Base-by-base conservation (phyloP, 1,140 invertebrate species). In the Euwallacea similis region DNA sequence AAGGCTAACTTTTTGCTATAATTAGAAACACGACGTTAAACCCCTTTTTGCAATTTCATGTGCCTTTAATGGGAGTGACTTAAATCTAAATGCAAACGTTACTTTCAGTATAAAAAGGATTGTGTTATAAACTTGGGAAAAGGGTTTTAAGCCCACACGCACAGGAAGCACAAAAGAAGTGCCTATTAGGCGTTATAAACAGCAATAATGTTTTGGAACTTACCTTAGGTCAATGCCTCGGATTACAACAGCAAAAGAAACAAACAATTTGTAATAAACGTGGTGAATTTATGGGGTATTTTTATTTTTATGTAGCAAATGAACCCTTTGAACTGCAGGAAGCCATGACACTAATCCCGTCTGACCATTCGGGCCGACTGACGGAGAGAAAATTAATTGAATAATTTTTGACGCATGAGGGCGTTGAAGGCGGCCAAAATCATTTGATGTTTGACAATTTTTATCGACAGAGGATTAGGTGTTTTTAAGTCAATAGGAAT, bases 71-170 rank as follows among this genome's bases (percentile, higher is more conserved):
- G 4, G 4, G 21, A 33, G 21, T 33, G 21, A 4, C 1, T 33
- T 4, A 33, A 33, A 33, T 33, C 21, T 2, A 33, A 33, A 33
- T 33, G 21, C 21, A 33, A 33, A 33, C 4, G 21, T 4, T 2
- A 33, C 21, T 33, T 33, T 33, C 21, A 33, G 21, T 33, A 4
- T 33, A 2, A 33, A 33, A 33, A 33, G 21, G 4, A 33, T 33
- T 33, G 21, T 33, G 21, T 50, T 50, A 50, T 6, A 50, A 50
- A 50, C 9, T 50, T 6, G 46, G 6, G 16, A 56, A 56, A 54
- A 70, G 61, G 61, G 69, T 70, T 65, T 54, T 64, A 47, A 62
- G 60, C 62, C 69, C 60, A 70, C 69, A 70, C 69, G 69, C 61
- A 70, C 53, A 54, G 61, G 42, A 63, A 70, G 62, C 47, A 70